Evolutionary conservation across 2,113 vertebrate genomes (phyloP).

Genomic region (Ailuropoda melanoleuca): DNA sequence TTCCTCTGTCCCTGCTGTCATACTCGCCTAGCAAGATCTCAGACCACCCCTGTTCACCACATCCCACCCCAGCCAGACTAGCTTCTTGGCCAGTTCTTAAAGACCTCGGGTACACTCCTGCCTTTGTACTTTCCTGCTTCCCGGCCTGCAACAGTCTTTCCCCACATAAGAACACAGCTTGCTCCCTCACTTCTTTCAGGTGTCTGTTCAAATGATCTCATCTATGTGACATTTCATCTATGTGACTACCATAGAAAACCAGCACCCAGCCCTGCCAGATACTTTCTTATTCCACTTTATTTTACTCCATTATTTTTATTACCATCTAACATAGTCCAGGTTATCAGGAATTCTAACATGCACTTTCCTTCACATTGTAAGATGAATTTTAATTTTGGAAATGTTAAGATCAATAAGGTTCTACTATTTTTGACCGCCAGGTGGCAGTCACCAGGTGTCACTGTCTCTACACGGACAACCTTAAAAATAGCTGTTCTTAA

Average conservation of each 20-base stretch:
- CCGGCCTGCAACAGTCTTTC: background rate
- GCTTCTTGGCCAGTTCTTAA: background rate
- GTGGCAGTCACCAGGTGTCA: constrained; percentile 38
- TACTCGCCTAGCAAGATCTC: background rate
- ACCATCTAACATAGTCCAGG: background rate
- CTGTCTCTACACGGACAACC: background rate
- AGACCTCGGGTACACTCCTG: background rate
- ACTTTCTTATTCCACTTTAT: background rate
- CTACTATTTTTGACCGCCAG: constrained; percentile 52
- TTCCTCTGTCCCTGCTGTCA: background rate
- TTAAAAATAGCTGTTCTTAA: background rate
- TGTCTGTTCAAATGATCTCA: background rate
- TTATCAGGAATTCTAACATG: background rate
- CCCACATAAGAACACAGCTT: background rate
- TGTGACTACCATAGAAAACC: background rate
- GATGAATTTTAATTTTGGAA: constrained; percentile 54
- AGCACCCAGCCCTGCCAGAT: background rate
- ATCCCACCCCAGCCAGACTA: background rate
- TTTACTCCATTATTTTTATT: background rate
- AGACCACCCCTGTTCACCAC: background rate
- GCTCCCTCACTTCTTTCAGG: background rate
- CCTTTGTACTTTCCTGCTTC: background rate
- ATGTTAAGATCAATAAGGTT: background rate
- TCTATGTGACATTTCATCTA: background rate
- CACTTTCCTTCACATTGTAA: background rate